These are phyloP conservation scores for Aurelia sp. DNA, from an alignment of 30 jellyfish, hydroid and myxozoan genomes.

Conservation along the genomic window DNA sequence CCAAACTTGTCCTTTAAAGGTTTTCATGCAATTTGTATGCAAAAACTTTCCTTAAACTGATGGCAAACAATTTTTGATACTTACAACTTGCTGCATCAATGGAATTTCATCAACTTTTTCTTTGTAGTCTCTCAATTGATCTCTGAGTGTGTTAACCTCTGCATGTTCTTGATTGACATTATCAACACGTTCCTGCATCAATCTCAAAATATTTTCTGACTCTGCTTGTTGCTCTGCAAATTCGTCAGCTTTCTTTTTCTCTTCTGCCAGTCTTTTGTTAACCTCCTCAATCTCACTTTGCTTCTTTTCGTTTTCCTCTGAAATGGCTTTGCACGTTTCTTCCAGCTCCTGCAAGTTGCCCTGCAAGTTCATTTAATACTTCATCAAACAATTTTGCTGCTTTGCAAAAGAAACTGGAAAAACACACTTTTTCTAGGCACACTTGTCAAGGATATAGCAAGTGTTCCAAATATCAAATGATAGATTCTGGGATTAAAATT, in stretches of 20 bases:
- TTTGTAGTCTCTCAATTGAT: conserved; percentile 7
- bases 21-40: too few species aligned
- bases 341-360: conserved; percentile 1
- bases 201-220: conserved; percentile 16
- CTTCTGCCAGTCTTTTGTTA: not conserved
- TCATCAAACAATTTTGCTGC: not conserved
- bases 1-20: too few species aligned
- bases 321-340: conserved; percentile 11
- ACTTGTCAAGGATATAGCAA: too few species aligned
- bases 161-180: conserved; percentile 32
- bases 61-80: not conserved
- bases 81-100: conserved; percentile 49
- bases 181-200: conserved; percentile 66
- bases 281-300: not conserved
- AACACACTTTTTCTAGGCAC: too few species aligned
- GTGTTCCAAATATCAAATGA: too few species aligned
- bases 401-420: too few species aligned
- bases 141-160: conserved; percentile 7
- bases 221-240: conserved; percentile 31
- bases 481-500: too few species aligned
- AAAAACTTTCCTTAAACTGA: too few species aligned
- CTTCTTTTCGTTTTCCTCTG: not conserved
- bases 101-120: conserved; percentile 27
- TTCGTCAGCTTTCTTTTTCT: not conserved
- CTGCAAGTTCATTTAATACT: not conserved